Base-by-base conservation (phyloP, 2,888 invertebrate genomes). In the Rhaphigaster nebulosa region DNA sequence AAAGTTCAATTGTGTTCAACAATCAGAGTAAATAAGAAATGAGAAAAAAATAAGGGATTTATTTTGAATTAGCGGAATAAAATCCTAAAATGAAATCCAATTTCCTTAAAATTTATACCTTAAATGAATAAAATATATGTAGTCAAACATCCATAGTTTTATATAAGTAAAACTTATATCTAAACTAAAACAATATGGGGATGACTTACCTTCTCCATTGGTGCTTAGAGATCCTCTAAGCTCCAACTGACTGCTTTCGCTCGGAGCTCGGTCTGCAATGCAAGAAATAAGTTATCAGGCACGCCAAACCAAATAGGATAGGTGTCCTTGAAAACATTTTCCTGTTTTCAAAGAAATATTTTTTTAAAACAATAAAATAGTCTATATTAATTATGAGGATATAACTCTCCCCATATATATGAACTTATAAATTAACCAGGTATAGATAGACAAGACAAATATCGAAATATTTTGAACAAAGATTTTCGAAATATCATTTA, bases 211-310 rank as follows among this genome's bases (percentile, higher is more conserved):
- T 96, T 97, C 96, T 93, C 97, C 97, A 94, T 97, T 97, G 93
- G 97, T 97, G 94, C 97, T 96, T 93, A 97, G 95, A 92, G 97
- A 97, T 93, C 96, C 96, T 92, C 95, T 95, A 93, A 95, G 95
- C 94, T 95, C 95, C 94, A 96, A 95, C 92, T 95, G 95, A 92
- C 95, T 94, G 93, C 95, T 95, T 95, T 97, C 97, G 94, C 96
- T 97, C 93, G 95, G 95, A 92, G 95, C 95, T 93, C 95, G 95
- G 94, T 95, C 96, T 96, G 94, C 92, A 95, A 95, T 92, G n/a
- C 45, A 84, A 84, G 45, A 84, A 84, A 45, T 45, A 76, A 84
- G 45, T 45, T 38, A 76, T 76, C 70, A 76, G 70, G 38, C 38
- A 76, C 34, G 20, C 38, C 38, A 8, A 76, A 76, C 38, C 38